These are phyloP conservation scores for Tapera naevia DNA, from an alignment of 2,797 vertebrate genomes.

Conservation along the genomic window DNA sequence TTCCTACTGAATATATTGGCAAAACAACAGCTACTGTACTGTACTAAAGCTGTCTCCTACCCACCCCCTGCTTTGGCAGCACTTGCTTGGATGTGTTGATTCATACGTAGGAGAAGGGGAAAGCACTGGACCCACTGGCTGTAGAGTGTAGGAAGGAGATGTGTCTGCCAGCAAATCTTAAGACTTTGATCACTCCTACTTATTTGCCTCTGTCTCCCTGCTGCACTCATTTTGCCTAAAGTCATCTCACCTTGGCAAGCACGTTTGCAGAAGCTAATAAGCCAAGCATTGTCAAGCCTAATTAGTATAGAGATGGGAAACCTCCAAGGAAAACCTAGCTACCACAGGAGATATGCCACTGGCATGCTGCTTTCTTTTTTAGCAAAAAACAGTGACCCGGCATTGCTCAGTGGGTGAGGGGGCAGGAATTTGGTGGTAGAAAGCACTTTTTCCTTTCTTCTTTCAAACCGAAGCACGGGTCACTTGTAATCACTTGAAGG, in stretches of 20 bases:
- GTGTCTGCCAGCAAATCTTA: constrained; percentile 54
- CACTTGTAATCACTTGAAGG: not conserved
- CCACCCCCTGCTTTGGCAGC: constrained; percentile 41
- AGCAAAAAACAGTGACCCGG: constrained; percentile 28
- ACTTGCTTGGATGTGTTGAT: constrained; percentile 35
- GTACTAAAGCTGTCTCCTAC: constrained; percentile 42
- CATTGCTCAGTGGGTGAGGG: not conserved
- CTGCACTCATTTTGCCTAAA: constrained; percentile 63
- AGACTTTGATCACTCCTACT: constrained; percentile 65
- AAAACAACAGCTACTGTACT: constrained; percentile 48
- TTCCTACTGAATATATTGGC: constrained; percentile 35
- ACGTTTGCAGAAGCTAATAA: constrained; percentile 42
- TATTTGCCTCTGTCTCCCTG: constrained; percentile 59
- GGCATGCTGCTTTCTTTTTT: not conserved
- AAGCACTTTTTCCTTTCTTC: not conserved
- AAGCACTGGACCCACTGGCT: constrained; percentile 61
- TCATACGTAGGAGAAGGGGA: constrained; percentile 51
- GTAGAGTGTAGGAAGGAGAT: constrained; percentile 51
- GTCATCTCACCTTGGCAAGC: constrained; percentile 59
- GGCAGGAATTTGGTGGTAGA: not conserved
- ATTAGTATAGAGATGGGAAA: constrained; percentile 60
- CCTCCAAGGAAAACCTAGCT: constrained; percentile 69
- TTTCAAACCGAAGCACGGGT: not conserved
- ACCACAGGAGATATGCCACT: constrained; percentile 38
- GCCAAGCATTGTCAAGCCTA: constrained; percentile 56